A percentile compares a stretch with the other conserved stretches of the same genome.
These are phyloP conservation scores for Siderastrea siderea DNA, from an alignment of 92 coral and sea anemone species.

Conservation along the genomic window DNA sequence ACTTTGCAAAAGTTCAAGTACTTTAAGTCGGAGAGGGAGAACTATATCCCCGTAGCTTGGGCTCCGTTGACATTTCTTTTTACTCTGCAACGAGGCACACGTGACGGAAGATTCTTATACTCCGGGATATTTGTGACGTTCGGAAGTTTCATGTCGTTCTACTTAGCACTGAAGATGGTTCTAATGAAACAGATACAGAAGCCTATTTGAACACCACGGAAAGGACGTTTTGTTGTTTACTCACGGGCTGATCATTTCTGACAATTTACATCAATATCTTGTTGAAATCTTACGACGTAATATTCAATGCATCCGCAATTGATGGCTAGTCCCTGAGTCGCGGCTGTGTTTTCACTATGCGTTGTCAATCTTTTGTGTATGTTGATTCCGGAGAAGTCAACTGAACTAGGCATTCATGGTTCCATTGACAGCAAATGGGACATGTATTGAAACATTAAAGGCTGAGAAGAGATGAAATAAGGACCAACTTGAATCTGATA, in stretches of 20 bases:
- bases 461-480: not conserved
- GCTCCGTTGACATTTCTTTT: not conserved
- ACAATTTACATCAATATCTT: conserved; percentile 42
- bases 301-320: conserved; percentile 6
- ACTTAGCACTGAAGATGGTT: conserved; percentile 57
- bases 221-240: conserved; percentile 37
- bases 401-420: not conserved
- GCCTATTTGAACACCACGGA: conserved; percentile 28
- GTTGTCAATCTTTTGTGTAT: not conserved
- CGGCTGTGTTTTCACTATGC: not conserved
- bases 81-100: not conserved
- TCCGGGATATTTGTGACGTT: conserved; percentile 28
- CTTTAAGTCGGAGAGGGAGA: not conserved
- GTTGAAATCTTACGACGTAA: conserved; percentile 24
- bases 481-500: not conserved
- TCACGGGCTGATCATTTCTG: conserved; percentile 35
- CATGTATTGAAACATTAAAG: not conserved
- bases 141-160: conserved; percentile 43
- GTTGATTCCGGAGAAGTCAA: conserved; percentile 26
- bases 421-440: not conserved
- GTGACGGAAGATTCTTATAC: conserved; percentile 29
- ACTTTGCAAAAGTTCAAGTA: not conserved
- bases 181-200: conserved; percentile 56
- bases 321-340: not conserved
- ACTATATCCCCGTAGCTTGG: not conserved